Conservation (phyloP, 2,888 invertebrate genomes). For the Cylloceria caligata region DNA sequence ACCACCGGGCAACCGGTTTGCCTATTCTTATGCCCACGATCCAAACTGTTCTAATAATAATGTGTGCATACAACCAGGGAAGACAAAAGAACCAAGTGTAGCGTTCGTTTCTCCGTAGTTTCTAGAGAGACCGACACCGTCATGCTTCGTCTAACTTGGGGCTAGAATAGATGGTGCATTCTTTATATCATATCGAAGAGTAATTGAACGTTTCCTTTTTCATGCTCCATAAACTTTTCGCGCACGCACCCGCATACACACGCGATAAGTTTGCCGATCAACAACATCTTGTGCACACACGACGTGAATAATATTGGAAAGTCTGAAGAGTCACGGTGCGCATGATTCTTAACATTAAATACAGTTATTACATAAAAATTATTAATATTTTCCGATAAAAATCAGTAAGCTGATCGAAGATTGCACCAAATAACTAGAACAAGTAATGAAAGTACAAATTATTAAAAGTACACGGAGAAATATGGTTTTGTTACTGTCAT, state of each 20-base stretch:
- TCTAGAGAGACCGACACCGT: constrained; percentile 72
- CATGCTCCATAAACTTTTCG: constrained; percentile 60
- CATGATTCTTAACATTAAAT: neutral
- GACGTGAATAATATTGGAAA: neutral
- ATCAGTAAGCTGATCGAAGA: too few relatives aligned
- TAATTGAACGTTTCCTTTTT: constrained; percentile 58
- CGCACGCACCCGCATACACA: constrained; percentile 31
- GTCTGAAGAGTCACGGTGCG: too few relatives aligned
- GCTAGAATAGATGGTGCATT: constrained; percentile 59
- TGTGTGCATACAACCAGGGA: constrained; percentile 16
- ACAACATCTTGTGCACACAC: neutral
- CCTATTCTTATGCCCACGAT: constrained; percentile 33
- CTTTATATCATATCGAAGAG: constrained; percentile 42
- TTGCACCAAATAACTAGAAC: too few relatives aligned
- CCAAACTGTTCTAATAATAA: neutral
- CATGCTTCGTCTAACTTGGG: constrained; percentile 70
- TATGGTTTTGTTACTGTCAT: too few relatives aligned
- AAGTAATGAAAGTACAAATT: too few relatives aligned
- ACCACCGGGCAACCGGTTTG: constrained; percentile 57
- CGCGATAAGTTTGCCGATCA: constrained; percentile 23
- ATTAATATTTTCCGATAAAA: too few relatives aligned
- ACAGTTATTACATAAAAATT: too few relatives aligned
- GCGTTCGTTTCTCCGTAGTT: constrained; percentile 60
- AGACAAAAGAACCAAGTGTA: constrained; percentile 22
- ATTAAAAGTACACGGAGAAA: too few relatives aligned